Evolutionary conservation across 2,797 vertebrate species (phyloP).

Genomic region (Epinephelus coioides): DNA sequence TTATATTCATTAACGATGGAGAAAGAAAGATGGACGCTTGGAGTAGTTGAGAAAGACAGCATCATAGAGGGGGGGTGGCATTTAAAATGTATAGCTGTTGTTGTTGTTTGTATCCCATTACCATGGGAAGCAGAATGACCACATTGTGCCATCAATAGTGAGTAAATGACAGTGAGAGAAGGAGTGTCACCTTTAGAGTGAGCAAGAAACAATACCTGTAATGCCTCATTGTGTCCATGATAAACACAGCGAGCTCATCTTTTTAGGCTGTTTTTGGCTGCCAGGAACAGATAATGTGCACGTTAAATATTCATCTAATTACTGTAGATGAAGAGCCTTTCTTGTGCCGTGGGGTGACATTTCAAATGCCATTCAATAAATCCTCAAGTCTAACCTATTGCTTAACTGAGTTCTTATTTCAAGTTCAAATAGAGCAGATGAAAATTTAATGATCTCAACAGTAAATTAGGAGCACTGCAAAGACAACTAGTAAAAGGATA

Average conservation of each 20-base stretch:
- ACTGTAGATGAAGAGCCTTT: constrained; percentile 74
- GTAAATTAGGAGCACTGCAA: constrained; percentile 22
- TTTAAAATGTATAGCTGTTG: constrained; percentile 69
- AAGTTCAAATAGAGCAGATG: constrained; percentile 62
- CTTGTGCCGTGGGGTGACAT: constrained; percentile 72
- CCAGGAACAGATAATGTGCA: constrained; percentile 75
- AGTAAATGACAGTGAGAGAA: constrained; percentile 71
- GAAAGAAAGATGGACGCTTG: constrained; percentile 12
- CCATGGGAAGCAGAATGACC: constrained; percentile 43
- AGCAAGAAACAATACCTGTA: constrained; percentile 72
- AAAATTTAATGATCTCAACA: constrained; percentile 51
- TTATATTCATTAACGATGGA: constrained; percentile 17
- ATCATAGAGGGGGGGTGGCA: constrained; percentile 53
- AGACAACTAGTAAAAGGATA: constrained; percentile 6
- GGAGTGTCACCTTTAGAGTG: constrained; percentile 67
- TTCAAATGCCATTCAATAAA: constrained; percentile 81
- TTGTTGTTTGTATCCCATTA: constrained; percentile 59
- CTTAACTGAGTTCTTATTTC: constrained; percentile 53
- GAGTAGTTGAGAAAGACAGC: constrained; percentile 30
- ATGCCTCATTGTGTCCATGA: constrained; percentile 71
- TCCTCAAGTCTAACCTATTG: constrained; percentile 66
- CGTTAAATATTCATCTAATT: constrained; percentile 84
- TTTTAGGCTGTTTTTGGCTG: constrained; percentile 74
- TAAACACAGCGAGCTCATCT: constrained; percentile 63
- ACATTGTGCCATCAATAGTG: constrained; percentile 70